A percentile compares a stretch with the other conserved stretches of the same genome.
Evolutionary conservation across 2,113 vertebrate genomes (phyloP).

Genomic region (Nothoprocta perdicaria): DNA sequence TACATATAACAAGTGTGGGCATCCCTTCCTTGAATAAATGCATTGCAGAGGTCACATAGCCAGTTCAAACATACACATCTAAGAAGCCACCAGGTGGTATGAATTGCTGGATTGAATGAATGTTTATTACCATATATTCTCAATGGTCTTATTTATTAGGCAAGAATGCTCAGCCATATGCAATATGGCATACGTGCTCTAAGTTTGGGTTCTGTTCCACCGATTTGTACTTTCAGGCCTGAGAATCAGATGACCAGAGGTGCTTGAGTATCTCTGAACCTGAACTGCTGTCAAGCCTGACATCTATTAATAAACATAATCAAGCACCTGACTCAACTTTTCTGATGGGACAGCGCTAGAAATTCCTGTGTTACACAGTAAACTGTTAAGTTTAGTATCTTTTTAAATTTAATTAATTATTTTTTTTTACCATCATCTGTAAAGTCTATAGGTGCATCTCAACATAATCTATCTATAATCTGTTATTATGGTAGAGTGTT

Average conservation of each 20-base stretch:
- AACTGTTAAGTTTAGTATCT: too few species aligned
- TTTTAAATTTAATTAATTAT: neutral
- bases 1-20: neutral
- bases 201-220: neutral
- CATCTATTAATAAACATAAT: neutral
- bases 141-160: neutral
- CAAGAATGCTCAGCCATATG: neutral
- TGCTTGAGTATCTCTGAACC: neutral
- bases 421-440: neutral
- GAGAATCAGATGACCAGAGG: neutral
- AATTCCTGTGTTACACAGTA: neutral
- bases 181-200: neutral
- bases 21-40: neutral
- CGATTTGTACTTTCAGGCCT: neutral
- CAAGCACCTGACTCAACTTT: neutral
- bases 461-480: neutral
- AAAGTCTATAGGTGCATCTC: neutral
- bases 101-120: neutral
- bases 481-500: neutral
- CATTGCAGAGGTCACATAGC: neutral
- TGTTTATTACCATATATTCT: neutral
- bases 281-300: neutral
- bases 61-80: neutral
- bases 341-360: neutral
- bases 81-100: neutral